Evolutionary conservation across 1,140 invertebrate genomes (phyloP), one percentile per base, ranked within the genome.

Genomic region (Acromyrmex charruanus): DNA sequence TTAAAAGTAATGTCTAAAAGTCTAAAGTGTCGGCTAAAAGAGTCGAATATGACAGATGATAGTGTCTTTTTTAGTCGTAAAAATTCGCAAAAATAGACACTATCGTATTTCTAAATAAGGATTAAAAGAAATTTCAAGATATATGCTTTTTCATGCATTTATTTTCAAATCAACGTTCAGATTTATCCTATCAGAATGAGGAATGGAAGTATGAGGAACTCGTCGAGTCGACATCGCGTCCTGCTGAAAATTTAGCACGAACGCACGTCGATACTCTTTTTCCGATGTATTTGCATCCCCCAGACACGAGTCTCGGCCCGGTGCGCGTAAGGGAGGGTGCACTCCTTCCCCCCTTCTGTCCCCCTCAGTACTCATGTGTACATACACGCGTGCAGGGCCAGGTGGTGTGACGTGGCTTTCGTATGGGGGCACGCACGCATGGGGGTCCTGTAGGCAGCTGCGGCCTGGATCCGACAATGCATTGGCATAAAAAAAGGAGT

Each of bases 381-480:
- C 77, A 88, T 77, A 88, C 77, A 89, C 88, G 88, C 86, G 87
- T 86, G 86, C 87, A 88, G 79, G 91, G 88, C 91, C 91, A 92
- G 91, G 91, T 92, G 91, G 86, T 92, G 89, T 92, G 91, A 92
- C 91, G 91, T 92, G 91, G 91, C 91, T 90, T 89, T 92, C 88
- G 77, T 92, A 93, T 94, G 93, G 92, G 92, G 90, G 92, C 91
- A 92, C 91, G 92, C 91, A 92, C 91, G 93, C 92, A 94, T 94
- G 94, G 94, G 94, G 94, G 94, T 94, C 92, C 90, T 88, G 74
- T 85, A 77, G 90, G 91, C 94, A 95, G 94, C 94, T 94, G 94
- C 93, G 90, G 89, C 92, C 86, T 90, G 87, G 88, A 87, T 86
- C 88, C 93, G 92, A 95, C 94, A 95, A 95, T 95, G 91, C 94